phyloP scores from a whole-genome alignment of 2,888 invertebrate species.

The Metacarcinus magister region DNA sequence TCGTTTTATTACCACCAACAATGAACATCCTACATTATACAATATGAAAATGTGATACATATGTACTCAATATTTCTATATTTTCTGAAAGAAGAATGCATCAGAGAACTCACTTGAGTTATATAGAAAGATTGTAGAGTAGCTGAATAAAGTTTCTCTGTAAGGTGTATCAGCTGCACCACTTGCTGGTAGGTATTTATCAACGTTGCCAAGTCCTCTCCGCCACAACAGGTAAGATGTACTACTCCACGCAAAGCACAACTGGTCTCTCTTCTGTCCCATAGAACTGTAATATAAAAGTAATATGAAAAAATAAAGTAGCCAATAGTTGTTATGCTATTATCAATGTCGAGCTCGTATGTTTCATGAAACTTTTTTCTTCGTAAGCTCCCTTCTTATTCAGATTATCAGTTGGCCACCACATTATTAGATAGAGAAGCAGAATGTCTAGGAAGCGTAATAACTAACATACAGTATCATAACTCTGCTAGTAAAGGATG shows the following conservation, averaged over 20 bases:
- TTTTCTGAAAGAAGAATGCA: not conserved
- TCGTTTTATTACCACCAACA: too few relatives aligned
- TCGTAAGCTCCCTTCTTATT: too few relatives aligned
- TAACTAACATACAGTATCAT: too few relatives aligned
- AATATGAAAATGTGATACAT: not conserved
- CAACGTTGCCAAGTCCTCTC: not conserved
- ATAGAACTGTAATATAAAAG: not conserved
- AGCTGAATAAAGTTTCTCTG: slow-evolving; percentile 21
- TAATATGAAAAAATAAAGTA: too few relatives aligned
- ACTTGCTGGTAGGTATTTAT: not conserved
- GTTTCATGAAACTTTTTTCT: too few relatives aligned
- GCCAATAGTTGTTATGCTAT: too few relatives aligned
- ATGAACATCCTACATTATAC: not conserved
- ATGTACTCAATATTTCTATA: not conserved
- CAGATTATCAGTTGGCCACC: too few relatives aligned
- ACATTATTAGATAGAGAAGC: too few relatives aligned
- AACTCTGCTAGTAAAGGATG: too few relatives aligned
- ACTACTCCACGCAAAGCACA: not conserved
- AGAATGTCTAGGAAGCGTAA: too few relatives aligned
- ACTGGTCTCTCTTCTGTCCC: not conserved
- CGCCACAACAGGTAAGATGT: not conserved
- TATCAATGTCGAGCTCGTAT: too few relatives aligned
- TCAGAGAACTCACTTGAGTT: not conserved
- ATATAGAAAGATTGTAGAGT: not conserved
- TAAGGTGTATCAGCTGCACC: not conserved